Conservation (phyloP, 2,888 invertebrate species). For the Esperia sulphurella region DNA sequence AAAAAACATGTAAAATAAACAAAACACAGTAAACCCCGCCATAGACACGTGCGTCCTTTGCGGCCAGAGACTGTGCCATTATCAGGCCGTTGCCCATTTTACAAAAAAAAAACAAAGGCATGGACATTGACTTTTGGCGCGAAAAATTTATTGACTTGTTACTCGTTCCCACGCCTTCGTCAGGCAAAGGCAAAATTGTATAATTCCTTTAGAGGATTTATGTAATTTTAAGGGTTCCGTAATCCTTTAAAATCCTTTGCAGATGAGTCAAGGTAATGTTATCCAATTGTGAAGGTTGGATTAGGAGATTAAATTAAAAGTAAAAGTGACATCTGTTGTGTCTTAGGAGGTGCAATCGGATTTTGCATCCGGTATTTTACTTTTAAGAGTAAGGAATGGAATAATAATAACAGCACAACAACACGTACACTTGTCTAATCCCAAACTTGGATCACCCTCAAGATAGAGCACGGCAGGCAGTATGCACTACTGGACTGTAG, state of each 20-base stretch:
- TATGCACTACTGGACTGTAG: too few species aligned
- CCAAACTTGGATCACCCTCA: too few species aligned
- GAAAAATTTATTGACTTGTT: conserved; percentile 38
- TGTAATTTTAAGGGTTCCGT: not conserved
- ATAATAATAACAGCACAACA: too few species aligned
- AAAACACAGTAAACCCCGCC: conserved; percentile 57
- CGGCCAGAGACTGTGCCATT: conserved; percentile 66
- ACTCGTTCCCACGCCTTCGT: conserved; percentile 46
- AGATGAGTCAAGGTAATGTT: conserved; percentile 19
- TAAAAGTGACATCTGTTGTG: conserved; percentile 13
- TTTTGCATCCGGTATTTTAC: not conserved
- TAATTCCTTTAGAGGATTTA: not conserved
- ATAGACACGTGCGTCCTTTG: conserved; percentile 70
- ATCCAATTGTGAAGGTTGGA: conserved; percentile 12
- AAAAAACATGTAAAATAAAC: conserved; percentile 56
- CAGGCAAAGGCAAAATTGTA: not conserved
- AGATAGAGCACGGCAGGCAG: too few species aligned
- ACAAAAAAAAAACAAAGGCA: conserved; percentile 40
- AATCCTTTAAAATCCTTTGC: conserved; percentile 24
- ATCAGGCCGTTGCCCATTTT: conserved; percentile 30
- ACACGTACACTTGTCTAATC: too few species aligned
- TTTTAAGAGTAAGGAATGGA: not conserved
- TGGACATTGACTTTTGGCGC: conserved; percentile 45
- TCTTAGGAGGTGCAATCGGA: not conserved
- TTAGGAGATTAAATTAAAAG: conserved; percentile 8